Conservation (phyloP, 2,113 vertebrate genomes). For the Glaucomys volans region DNA sequence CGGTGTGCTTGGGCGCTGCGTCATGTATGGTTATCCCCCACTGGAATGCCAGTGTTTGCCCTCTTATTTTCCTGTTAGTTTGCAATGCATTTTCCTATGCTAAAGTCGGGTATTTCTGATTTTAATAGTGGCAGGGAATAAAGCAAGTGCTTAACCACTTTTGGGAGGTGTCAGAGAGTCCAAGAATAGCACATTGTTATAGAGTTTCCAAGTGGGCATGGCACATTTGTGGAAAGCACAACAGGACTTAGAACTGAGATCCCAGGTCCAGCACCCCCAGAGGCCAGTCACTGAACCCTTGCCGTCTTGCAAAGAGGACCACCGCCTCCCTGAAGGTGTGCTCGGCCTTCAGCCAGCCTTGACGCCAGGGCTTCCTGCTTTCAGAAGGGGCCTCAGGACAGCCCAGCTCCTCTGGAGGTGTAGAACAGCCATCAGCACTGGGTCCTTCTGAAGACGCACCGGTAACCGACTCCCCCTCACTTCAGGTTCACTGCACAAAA, state of each 20-base stretch:
- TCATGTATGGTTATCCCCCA: no score
- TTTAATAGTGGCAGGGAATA: neutral
- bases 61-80: neutral
- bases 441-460: neutral
- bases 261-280: accelerated
- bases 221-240: neutral
- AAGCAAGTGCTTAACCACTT: neutral
- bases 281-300: accelerated
- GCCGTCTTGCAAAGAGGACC: accelerated
- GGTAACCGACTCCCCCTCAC: accelerated
- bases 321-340: neutral
- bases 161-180: neutral
- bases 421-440: neutral
- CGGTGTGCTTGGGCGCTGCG: accelerated
- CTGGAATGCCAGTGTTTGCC: no score
- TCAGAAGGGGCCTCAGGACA: no score
- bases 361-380: no score
- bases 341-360: no score
- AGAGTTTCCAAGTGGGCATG: neutral
- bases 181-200: neutral
- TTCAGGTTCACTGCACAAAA: neutral
- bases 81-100: neutral
- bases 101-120: neutral
- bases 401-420: neutral
- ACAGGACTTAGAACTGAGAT: neutral